Conservation (phyloP, 2,888 invertebrate genomes). For the Sphaerophoria rueppellii region DNA sequence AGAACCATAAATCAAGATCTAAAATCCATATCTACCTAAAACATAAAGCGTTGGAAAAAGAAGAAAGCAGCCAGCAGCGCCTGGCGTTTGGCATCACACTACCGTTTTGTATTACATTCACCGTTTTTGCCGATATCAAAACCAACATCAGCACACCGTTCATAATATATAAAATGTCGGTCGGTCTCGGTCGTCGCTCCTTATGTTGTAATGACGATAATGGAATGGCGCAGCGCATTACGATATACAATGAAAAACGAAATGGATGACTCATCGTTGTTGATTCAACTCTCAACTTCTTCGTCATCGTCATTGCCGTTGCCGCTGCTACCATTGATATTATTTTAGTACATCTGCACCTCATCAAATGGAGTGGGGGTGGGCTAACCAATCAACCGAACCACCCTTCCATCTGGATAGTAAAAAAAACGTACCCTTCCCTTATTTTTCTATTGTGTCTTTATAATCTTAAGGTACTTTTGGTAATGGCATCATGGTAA, state of each 20-base stretch:
- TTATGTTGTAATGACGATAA: conserved; percentile 28
- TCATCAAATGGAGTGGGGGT: conserved; percentile 32
- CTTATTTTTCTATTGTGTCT: background rate
- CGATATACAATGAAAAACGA: background rate
- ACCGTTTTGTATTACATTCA: conserved; percentile 10
- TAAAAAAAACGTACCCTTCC: conserved; percentile 24
- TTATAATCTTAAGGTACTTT: conserved; percentile 23
- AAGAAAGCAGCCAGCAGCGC: conserved; percentile 38
- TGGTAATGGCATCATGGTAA: conserved; percentile 22
- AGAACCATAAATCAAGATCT: conserved; percentile 51
- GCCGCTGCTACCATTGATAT: conserved; percentile 50
- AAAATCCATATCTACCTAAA: conserved; percentile 21
- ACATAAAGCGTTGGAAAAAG: conserved; percentile 29
- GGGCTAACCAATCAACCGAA: conserved; percentile 66
- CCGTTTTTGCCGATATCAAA: conserved; percentile 22
- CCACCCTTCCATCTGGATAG: conserved; percentile 29
- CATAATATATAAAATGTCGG: background rate
- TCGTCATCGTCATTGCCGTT: background rate
- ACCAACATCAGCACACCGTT: conserved; percentile 27
- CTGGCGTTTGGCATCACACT: conserved; percentile 38
- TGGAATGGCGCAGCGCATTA: conserved; percentile 51
- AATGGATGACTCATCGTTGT: conserved; percentile 57
- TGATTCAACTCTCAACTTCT: background rate
- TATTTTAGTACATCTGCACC: conserved; percentile 68
- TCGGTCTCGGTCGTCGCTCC: background rate